Conservation (phyloP, 1,140 invertebrate species). For the Bombus impatiens region DNA sequence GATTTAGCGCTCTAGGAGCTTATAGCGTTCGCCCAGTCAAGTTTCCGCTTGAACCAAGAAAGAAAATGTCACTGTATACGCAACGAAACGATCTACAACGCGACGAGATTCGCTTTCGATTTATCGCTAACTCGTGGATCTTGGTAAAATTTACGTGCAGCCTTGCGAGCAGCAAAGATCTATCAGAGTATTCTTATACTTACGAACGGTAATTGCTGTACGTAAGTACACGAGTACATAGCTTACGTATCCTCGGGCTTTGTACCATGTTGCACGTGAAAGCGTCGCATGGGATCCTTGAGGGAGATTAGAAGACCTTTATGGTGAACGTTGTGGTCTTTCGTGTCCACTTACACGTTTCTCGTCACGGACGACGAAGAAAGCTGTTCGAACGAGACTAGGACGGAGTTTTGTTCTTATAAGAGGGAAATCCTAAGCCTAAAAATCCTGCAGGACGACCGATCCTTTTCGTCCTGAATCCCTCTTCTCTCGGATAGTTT, state of each 20-base stretch:
- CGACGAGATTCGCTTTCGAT: too few relatives aligned
- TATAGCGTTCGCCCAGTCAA: too few relatives aligned
- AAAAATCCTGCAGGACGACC: neutral
- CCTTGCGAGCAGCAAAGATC: too few relatives aligned
- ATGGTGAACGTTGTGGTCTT: constrained; percentile 59
- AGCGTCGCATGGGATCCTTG: constrained; percentile 13
- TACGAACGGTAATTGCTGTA: too few relatives aligned
- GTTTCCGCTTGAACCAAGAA: too few relatives aligned
- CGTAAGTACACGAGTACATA: too few relatives aligned
- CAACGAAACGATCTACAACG: too few relatives aligned
- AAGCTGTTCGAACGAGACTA: constrained; percentile 18
- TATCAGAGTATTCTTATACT: too few relatives aligned
- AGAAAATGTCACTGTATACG: too few relatives aligned
- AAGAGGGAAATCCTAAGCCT: constrained; percentile 9
- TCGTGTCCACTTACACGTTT: constrained; percentile 52
- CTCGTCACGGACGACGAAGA: constrained; percentile 28
- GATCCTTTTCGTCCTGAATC: neutral
- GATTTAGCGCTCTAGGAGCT: neutral
- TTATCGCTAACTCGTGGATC: too few relatives aligned
- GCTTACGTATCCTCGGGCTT: too few relatives aligned
- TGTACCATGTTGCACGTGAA: neutral
- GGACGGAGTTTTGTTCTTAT: constrained; percentile 28
- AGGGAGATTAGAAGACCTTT: constrained; percentile 54
- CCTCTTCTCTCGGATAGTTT: neutral
- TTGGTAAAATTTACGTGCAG: too few relatives aligned